Conservation (phyloP, 2,113 vertebrate species). For the Telmatochromis brachygnathus region DNA sequence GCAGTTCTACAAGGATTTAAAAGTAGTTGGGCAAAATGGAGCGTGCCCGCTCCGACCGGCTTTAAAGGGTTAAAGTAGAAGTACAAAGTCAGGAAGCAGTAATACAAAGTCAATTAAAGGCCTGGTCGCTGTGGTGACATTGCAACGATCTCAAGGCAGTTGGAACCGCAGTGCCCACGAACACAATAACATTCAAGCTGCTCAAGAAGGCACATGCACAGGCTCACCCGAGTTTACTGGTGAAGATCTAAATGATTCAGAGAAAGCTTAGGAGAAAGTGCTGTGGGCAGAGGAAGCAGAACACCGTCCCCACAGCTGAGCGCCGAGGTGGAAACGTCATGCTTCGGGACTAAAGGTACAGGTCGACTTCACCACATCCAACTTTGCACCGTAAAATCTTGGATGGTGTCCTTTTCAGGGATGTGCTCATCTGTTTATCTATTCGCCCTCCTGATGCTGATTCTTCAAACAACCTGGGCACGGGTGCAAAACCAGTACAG, state of each 20-base stretch:
- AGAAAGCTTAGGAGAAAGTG: background rate
- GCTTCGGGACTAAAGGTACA: background rate
- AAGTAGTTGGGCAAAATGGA: fast-evolving
- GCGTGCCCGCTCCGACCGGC: fast-evolving
- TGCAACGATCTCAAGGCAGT: background rate
- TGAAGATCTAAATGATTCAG: background rate
- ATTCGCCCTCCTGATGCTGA: background rate
- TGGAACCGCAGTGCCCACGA: background rate
- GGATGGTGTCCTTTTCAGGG: background rate
- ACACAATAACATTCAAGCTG: background rate
- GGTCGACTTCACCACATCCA: background rate
- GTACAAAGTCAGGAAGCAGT: background rate
- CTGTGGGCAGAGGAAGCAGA: background rate
- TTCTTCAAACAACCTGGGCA: background rate
- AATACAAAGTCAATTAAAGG: background rate
- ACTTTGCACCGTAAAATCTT: background rate
- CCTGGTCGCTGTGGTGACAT: background rate
- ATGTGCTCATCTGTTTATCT: background rate
- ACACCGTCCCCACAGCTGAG: background rate
- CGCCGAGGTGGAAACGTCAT: background rate
- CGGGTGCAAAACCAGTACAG: background rate
- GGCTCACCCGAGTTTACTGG: background rate
- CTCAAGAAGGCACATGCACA: background rate
- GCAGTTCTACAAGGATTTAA: fast-evolving
- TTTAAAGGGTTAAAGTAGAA: too few relatives aligned